These are phyloP conservation scores for Cheirogaleus major DNA, from an alignment of 2,797 vertebrate species.

Conservation along the genomic window DNA sequence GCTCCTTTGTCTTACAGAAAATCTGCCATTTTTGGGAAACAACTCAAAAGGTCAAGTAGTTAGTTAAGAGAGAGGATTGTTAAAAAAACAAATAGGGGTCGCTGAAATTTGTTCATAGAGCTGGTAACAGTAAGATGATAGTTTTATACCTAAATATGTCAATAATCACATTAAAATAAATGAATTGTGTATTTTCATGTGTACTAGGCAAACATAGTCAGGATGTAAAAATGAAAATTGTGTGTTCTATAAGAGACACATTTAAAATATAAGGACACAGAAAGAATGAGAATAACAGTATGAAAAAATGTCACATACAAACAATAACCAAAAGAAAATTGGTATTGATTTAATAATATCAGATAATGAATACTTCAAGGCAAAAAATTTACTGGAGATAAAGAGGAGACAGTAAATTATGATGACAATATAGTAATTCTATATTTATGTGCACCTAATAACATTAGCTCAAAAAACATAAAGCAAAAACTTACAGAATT, in stretches of 20 bases:
- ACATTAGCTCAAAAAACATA: neutral
- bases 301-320: neutral
- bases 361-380: constrained; percentile 2
- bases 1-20: neutral
- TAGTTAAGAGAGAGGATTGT: neutral
- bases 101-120: neutral
- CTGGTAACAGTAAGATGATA: neutral
- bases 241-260: neutral
- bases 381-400: neutral
- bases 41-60: neutral
- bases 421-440: neutral
- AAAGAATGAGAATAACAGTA: neutral
- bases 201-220: neutral
- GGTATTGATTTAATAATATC: neutral
- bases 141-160: neutral
- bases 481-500: neutral
- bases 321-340: constrained; percentile 30
- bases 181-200: neutral
- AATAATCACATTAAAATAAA: constrained; percentile 1
- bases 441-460: neutral
- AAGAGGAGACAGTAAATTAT: neutral
- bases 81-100: neutral
- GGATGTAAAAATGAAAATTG: constrained; percentile 36
- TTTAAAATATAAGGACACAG: constrained; percentile 1
- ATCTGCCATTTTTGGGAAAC: neutral